phyloP scores from a whole-genome alignment of 2,113 vertebrate genomes.

The Etheostoma cragini region DNA sequence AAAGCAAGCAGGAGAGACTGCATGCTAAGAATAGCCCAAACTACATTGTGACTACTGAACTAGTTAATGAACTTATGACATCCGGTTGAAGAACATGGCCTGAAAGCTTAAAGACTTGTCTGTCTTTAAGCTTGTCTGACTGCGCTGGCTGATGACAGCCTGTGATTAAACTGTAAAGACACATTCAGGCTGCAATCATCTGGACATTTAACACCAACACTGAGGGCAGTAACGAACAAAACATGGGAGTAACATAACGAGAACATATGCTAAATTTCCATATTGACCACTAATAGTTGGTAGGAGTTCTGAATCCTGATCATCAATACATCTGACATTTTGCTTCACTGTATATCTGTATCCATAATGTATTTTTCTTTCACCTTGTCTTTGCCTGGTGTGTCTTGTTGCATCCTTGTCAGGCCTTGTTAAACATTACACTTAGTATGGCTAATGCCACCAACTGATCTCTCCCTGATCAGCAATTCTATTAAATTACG shows the following conservation, averaged over 20 bases:
- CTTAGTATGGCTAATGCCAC: constrained; percentile 37
- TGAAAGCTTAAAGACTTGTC: not conserved
- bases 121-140: not conserved
- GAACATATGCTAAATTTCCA: constrained; percentile 7
- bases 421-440: constrained; percentile 59
- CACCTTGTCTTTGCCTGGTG: not conserved
- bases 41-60: constrained; percentile 32
- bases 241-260: not conserved
- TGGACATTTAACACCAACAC: constrained; percentile 22
- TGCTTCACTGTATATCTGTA: constrained; percentile 1
- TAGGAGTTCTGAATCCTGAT: constrained; percentile 11
- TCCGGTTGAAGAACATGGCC: constrained; percentile 1
- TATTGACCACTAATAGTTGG: not conserved
- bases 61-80: constrained; percentile 39
- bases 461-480: constrained; percentile 51
- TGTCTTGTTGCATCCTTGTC: constrained; percentile 52
- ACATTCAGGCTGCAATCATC: constrained; percentile 19
- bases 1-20: constrained; percentile 13
- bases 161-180: constrained; percentile 27
- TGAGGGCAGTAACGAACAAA: not conserved
- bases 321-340: not conserved
- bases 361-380: not conserved
- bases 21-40: constrained; percentile 52
- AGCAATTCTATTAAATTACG: constrained; percentile 57
- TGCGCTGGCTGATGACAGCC: constrained; percentile 18